phyloP scores from a whole-genome alignment of 2,888 invertebrate genomes.

The Monopis laevigella region DNA sequence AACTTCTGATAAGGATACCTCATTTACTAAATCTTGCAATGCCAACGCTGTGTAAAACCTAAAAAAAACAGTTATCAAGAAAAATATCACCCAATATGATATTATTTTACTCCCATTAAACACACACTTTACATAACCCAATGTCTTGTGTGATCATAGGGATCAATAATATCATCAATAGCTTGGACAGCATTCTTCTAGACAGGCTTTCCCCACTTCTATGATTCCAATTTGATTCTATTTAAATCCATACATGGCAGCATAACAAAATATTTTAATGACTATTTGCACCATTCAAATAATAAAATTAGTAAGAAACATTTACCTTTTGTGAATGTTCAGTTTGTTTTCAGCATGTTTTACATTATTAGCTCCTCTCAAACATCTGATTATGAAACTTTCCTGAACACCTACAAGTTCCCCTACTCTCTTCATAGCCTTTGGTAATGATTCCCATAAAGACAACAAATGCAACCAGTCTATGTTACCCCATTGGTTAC shows the following conservation, averaged over 20 bases:
- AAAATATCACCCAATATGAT: no score
- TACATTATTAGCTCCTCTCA: constrained; percentile 72
- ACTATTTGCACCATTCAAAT: no score
- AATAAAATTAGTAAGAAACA: no score
- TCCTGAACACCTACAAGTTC: constrained; percentile 90
- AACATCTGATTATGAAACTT: constrained; percentile 81
- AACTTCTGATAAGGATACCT: constrained; percentile 82
- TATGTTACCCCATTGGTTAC: constrained; percentile 79
- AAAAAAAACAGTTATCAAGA: constrained; percentile 20
- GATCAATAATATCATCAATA: no score
- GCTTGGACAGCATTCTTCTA: no score
- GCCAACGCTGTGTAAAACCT: constrained; percentile 92
- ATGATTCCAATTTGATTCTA: no score
- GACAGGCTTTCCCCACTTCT: no score
- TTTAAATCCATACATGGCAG: no score
- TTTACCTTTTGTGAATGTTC: constrained; percentile 74
- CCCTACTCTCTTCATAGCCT: constrained; percentile 86
- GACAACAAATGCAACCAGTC: constrained; percentile 85
- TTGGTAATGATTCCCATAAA: constrained; percentile 82
- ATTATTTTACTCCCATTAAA: no score
- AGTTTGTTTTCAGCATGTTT: constrained; percentile 63
- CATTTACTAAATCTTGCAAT: constrained; percentile 92
- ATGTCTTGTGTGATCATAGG: no score
- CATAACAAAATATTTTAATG: no score
- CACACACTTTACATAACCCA: no score